Evolutionary conservation across 1,140 invertebrate species (phyloP).

Genomic region (Mizuhopecten yessoensis): DNA sequence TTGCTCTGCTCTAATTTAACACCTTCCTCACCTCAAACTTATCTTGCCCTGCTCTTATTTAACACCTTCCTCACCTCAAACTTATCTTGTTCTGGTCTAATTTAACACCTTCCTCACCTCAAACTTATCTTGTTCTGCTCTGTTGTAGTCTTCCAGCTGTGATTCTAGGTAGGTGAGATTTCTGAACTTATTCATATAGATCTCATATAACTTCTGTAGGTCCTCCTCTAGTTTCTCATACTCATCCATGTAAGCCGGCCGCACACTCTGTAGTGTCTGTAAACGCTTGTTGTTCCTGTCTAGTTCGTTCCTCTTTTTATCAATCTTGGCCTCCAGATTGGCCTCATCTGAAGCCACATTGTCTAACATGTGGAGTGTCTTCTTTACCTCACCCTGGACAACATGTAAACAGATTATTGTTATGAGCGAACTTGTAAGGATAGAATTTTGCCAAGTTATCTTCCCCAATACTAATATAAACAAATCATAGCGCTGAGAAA

Average conservation of each 20-base stretch:
- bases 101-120: slow-evolving; percentile 83
- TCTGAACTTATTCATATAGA: slow-evolving; percentile 94
- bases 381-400: slow-evolving; percentile 88
- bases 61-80: not conserved
- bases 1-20: not conserved
- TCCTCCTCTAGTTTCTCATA: slow-evolving; percentile 96
- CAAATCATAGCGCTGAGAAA: no score
- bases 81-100: not conserved
- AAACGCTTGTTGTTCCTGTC: slow-evolving; percentile 96
- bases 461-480: no score
- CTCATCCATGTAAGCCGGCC: slow-evolving; percentile 98
- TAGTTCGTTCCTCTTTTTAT: slow-evolving; percentile 94
- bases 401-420: no score
- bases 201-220: slow-evolving; percentile 92
- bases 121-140: slow-evolving; percentile 88
- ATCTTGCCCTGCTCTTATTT: not conserved
- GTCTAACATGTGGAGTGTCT: slow-evolving; percentile 90
- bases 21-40: not conserved
- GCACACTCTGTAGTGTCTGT: slow-evolving; percentile 94
- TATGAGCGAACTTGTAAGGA: no score
- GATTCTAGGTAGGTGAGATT: slow-evolving; percentile 93
- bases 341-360: slow-evolving; percentile 93
- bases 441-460: no score
- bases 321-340: slow-evolving; percentile 95
- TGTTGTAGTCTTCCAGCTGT: slow-evolving; percentile 89